Conservation (phyloP, 2,113 vertebrate genomes). For the Passer domesticus region DNA sequence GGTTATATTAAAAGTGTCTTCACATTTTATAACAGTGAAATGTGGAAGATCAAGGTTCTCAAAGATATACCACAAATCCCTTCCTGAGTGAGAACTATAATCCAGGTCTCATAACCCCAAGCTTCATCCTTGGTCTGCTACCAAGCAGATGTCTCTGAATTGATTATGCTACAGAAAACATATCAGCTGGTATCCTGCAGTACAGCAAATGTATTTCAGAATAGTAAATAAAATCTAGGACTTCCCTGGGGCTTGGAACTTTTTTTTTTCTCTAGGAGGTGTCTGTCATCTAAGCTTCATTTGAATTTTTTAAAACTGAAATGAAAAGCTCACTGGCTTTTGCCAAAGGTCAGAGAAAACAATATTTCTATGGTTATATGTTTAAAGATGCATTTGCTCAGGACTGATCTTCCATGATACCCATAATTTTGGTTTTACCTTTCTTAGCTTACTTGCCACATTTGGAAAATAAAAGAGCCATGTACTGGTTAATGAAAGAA, state of each 20-base stretch:
- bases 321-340: not conserved
- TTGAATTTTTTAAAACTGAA: not conserved
- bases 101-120: not conserved
- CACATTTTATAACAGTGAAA: not conserved
- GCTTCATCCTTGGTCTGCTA: not conserved
- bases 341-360: not conserved
- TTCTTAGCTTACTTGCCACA: not conserved
- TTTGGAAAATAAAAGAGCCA: not conserved
- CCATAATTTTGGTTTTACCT: not conserved
- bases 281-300: not conserved
- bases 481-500: not conserved
- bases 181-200: not conserved
- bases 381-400: not conserved
- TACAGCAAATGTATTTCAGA: not conserved
- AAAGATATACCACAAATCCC: not conserved
- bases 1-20: not conserved
- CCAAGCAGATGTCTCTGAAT: conserved; percentile 3
- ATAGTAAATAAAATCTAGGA: not conserved
- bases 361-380: not conserved
- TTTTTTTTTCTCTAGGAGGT: not conserved
- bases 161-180: not conserved
- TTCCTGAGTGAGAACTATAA: not conserved
- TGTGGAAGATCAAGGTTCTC: not conserved
- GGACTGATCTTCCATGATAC: not conserved
- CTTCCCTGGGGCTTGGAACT: not conserved